These are phyloP conservation scores for Thereva unica DNA, from an alignment of 2,888 invertebrate genomes.

Conservation along the genomic window DNA sequence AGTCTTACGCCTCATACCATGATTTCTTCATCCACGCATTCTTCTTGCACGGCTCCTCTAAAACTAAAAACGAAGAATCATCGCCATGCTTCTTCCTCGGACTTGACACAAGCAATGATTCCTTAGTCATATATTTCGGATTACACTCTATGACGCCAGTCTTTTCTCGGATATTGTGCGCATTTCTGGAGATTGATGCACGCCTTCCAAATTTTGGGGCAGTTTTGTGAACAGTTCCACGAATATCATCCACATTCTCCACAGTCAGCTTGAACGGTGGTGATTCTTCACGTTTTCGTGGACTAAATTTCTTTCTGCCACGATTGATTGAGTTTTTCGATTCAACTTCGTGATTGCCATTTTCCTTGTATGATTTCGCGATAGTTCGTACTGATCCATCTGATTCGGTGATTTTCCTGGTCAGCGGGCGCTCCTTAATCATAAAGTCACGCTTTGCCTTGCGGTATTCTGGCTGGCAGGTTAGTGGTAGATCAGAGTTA, in stretches of 20 bases:
- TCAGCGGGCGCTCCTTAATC: conserved; percentile 51
- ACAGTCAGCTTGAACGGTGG: conserved; percentile 37
- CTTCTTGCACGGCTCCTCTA: conserved; percentile 54
- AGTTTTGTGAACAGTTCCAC: conserved; percentile 45
- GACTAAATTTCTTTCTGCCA: conserved; percentile 42
- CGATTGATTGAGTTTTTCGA: no score
- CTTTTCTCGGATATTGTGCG: conserved; percentile 50
- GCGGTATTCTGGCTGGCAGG: conserved; percentile 55
- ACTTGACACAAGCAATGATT: conserved; percentile 52
- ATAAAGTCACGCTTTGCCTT: conserved; percentile 55
- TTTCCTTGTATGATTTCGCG: not conserved
- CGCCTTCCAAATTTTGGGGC: conserved; percentile 54
- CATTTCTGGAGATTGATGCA: conserved; percentile 50
- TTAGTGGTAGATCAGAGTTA: conserved; percentile 46
- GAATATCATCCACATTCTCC: conserved; percentile 50
- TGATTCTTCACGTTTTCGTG: conserved; percentile 39
- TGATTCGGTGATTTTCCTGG: conserved; percentile 42
- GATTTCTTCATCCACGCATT: conserved; percentile 56
- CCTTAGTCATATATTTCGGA: conserved; percentile 49
- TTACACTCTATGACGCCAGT: conserved; percentile 53
- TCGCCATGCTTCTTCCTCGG: conserved; percentile 41
- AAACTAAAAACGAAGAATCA: conserved; percentile 53
- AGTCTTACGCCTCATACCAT: conserved; percentile 53
- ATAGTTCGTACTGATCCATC: conserved; percentile 30
- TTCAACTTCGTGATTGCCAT: no score